phyloP scores from a whole-genome alignment of 1,140 invertebrate species.

The Heliconius hermathena region DNA sequence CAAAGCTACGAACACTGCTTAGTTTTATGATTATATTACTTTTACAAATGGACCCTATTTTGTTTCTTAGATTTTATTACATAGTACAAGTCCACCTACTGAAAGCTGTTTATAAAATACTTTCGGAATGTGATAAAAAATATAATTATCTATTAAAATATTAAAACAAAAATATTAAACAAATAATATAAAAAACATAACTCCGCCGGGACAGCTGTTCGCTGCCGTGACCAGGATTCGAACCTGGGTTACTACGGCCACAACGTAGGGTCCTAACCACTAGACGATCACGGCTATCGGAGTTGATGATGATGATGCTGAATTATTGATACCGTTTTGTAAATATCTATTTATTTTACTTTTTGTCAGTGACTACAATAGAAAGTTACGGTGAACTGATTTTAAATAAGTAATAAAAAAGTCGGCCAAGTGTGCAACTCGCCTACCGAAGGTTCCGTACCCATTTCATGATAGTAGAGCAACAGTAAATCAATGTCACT shows the following conservation, averaged over 20 bases:
- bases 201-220: constrained; percentile 19
- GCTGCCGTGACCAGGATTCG: constrained; percentile 63
- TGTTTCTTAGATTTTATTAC: too few relatives aligned
- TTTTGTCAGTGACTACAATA: background rate
- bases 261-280: constrained; percentile 49
- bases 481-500: too few relatives aligned
- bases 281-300: constrained; percentile 49
- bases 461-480: background rate
- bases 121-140: too few relatives aligned
- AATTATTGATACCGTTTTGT: background rate
- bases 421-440: background rate
- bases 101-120: too few relatives aligned
- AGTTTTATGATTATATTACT: too few relatives aligned
- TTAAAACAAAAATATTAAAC: background rate
- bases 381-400: constrained; percentile 4
- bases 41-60: too few relatives aligned
- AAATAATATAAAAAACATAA: background rate
- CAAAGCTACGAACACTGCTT: too few relatives aligned
- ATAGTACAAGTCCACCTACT: too few relatives aligned
- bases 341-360: background rate
- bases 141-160: too few relatives aligned
- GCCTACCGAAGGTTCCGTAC: background rate
- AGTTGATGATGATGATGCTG: constrained; percentile 6
- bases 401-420: background rate
- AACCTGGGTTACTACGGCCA: constrained; percentile 52